These are phyloP conservation scores for Xerus inauris DNA, from an alignment of 2,113 vertebrate species.

Conservation along the genomic window DNA sequence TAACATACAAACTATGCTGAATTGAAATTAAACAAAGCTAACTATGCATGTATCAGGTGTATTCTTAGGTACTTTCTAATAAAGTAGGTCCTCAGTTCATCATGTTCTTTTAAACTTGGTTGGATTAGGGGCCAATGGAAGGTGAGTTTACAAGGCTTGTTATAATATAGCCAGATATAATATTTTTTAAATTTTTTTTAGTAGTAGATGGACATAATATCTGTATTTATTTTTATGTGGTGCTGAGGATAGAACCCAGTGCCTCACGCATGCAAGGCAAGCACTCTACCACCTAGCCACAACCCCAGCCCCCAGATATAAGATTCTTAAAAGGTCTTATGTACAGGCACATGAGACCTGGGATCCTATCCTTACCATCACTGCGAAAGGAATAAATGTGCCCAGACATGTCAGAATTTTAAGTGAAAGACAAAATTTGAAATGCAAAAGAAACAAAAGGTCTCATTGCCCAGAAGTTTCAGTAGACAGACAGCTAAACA, in stretches of 20 bases:
- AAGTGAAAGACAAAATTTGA: constrained; percentile 4
- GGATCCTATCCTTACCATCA: not conserved
- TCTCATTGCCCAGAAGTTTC: not conserved
- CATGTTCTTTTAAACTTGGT: not conserved
- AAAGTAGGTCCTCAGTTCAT: not conserved
- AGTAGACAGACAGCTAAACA: not conserved
- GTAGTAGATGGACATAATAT: too few species aligned
- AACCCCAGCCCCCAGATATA: too few species aligned
- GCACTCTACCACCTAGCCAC: too few species aligned
- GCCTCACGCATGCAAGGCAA: too few species aligned
- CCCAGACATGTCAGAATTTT: constrained; percentile 6
- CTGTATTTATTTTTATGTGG: too few species aligned
- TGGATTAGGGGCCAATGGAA: not conserved
- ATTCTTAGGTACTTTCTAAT: not conserved
- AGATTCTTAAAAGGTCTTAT: not conserved
- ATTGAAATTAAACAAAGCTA: constrained; percentile 21
- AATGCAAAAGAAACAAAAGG: not conserved
- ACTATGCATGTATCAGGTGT: not conserved
- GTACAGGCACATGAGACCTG: not conserved
- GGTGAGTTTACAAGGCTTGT: not conserved
- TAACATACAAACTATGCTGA: not conserved
- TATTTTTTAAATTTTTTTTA: not conserved
- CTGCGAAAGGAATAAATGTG: not conserved
- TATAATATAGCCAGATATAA: not conserved
- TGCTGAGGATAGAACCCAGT: too few species aligned